Evolutionary conservation across 2,888 invertebrate species (phyloP), one percentile per base, ranked within the genome.

Genomic region (Scrobipalpa atriplicella): DNA sequence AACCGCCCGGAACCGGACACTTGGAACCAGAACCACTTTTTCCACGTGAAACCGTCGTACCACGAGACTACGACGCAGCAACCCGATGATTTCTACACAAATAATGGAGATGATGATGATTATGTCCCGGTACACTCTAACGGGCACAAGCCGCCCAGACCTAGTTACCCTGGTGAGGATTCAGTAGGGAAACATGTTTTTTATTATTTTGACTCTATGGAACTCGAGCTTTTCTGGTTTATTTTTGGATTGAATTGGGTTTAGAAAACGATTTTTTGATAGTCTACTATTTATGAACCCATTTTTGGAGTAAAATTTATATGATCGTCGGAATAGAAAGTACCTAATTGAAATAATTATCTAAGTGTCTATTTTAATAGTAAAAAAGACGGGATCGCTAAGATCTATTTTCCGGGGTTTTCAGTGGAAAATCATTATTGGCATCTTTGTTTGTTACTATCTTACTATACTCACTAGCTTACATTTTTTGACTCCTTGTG

Each of bases 31-130:
- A 84, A 82, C 70, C 78, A 84, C 72, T 90, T 85, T 70, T 93
- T 89, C 71, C 92, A 93, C 69, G 90, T 93, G 67, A 93, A 93
- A 76, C 93, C 93, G 0, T 90, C 92, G 3, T 93, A 93, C 71
- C 89, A 92, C 66, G 93, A 92, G 71, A 88, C 79, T 38, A 87
- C 86, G 9, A 89, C 90, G 38, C 71, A 80, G 73, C 76, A 74
- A 70, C 86, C 87, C 10, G 81, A 83, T 68, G 73, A 75, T 68
- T 81, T 79, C 74, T 71, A 66, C 63, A 72, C 72, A n/a, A 75
- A 72, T 68, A 80, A 77, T 75, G 75, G 77, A 65, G 82, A 85
- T 81, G 86, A 73, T 87, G 90, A 92, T 90, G 92, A 89, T 89
- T 92, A 90, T 89, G 89, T 88, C 66, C 91, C 90, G 52, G 83